Base-by-base conservation (phyloP, 2,888 invertebrate species). In the Cetonia aurata region DNA sequence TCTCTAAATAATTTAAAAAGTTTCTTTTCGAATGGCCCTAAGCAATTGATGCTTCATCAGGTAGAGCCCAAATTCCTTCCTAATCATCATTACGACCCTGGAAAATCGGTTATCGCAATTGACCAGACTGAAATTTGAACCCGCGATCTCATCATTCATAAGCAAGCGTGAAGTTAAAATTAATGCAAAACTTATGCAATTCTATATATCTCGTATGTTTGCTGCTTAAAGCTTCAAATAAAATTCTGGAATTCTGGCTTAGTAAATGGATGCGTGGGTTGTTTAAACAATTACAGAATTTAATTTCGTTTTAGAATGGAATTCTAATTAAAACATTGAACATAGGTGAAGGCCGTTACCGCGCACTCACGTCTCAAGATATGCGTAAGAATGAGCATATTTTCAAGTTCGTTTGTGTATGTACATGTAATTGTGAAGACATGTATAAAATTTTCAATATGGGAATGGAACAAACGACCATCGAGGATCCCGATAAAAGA, bases 241-340 rank as follows among this genome's bases (percentile, higher is more conserved):
- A 50, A 15, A 15, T 50, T 50, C 25, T 50, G 9, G 15, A 15
- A 19, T 50, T 50, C 25, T 50, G 9, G 15, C 13, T 10, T 25
- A 25, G 33, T 13, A 56, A 56, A 33, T n/a, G 13, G 13, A 56
- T 56, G 37, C 37, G 56, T 56, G 37, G 56, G 56, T 37, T 37
- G 56, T 56, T 37, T 33, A 37, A 56, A 56, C 33, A 56, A 56
- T 56, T 37, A 56, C 33, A 56, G 8, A n/a, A 13, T 19, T n/a
- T 37, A 33, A 19, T 56, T 56, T 56, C 1, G 56, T 15, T 37
- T 37, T 33, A 4, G 56, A 37, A 56, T 15, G 56, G 60, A 60
- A 46, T 60, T 60, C 46, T 46, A 60, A 60, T 60, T 46, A 60
- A 60, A 60, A 44, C 48, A 46, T 44, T 25, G 48, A 42, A 41